These are phyloP conservation scores for Epirrhoe tristata DNA, from an alignment of 2,888 invertebrate genomes.

Conservation along the genomic window DNA sequence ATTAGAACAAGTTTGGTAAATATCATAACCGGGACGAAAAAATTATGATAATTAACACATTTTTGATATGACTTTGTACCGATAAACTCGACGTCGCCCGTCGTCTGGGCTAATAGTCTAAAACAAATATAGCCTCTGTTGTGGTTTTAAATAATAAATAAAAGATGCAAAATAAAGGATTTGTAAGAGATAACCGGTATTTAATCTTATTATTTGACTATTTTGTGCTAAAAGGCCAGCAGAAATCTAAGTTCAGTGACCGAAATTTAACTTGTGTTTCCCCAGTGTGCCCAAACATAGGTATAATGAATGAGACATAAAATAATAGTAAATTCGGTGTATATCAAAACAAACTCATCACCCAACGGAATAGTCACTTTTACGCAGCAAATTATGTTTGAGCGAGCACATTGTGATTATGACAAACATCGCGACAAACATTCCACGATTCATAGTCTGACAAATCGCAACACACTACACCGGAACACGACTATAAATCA, in stretches of 20 bases:
- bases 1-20: too few relatives aligned
- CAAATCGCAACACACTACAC: conserved; percentile 39
- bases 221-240: too few relatives aligned
- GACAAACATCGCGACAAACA: conserved; percentile 36
- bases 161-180: neutral
- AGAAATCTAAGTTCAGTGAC: too few relatives aligned
- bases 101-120: neutral
- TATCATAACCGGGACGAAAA: neutral
- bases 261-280: too few relatives aligned
- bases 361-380: conserved; percentile 24
- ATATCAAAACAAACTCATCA: conserved; percentile 12
- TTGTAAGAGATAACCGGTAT: too few relatives aligned
- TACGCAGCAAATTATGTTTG: conserved; percentile 19
- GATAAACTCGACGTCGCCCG: neutral
- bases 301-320: too few relatives aligned
- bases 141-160: neutral
- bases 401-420: conserved; percentile 42
- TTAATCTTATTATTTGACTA: too few relatives aligned
- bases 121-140: neutral
- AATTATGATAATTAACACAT: neutral
- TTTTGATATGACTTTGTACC: neutral
- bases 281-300: too few relatives aligned
- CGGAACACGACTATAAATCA: conserved; percentile 45
- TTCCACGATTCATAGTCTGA: conserved; percentile 33
- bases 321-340: neutral